A percentile compares a stretch with the other conserved stretches of the same genome.
phyloP scores from a whole-genome alignment of 2,113 vertebrate genomes.

The Nibea coibor region DNA sequence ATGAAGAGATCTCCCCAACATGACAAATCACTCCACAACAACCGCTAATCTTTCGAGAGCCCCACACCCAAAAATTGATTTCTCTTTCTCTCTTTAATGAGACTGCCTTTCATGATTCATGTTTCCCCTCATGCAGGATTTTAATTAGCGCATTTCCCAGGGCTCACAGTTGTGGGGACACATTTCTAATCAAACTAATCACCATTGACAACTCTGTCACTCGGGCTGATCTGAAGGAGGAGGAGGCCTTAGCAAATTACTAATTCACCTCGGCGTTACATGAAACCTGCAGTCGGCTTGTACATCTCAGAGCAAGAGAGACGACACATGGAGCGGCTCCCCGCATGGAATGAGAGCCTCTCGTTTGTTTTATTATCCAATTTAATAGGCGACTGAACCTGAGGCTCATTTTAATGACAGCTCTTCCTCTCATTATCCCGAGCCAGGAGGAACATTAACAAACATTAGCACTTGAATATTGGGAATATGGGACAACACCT shows the following conservation, averaged over 20 bases:
- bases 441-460: conserved; percentile 61
- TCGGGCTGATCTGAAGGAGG: conserved; percentile 37
- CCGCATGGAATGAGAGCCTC: conserved; percentile 23
- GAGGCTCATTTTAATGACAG: conserved; percentile 55
- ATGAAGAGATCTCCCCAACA: conserved; percentile 44
- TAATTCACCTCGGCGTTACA: conserved; percentile 35
- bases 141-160: conserved; percentile 71
- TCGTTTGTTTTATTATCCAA: conserved; percentile 67
- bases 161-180: conserved; percentile 33
- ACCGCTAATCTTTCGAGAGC: conserved; percentile 67
- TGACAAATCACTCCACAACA: conserved; percentile 55
- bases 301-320: conserved; percentile 34
- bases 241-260: conserved; percentile 36
- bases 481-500: conserved; percentile 49
- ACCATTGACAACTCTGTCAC: conserved; percentile 59
- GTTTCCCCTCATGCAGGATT: conserved; percentile 58
- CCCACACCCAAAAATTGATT: conserved; percentile 73
- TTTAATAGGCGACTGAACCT: conserved; percentile 71
- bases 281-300: conserved; percentile 5
- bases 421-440: conserved; percentile 55
- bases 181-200: conserved; percentile 66
- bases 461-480: conserved; percentile 45
- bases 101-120: conserved; percentile 79
- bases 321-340: conserved; percentile 32
- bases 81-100: conserved; percentile 74